phyloP scores from a whole-genome alignment of 2,113 vertebrate species.

The Indri indri region DNA sequence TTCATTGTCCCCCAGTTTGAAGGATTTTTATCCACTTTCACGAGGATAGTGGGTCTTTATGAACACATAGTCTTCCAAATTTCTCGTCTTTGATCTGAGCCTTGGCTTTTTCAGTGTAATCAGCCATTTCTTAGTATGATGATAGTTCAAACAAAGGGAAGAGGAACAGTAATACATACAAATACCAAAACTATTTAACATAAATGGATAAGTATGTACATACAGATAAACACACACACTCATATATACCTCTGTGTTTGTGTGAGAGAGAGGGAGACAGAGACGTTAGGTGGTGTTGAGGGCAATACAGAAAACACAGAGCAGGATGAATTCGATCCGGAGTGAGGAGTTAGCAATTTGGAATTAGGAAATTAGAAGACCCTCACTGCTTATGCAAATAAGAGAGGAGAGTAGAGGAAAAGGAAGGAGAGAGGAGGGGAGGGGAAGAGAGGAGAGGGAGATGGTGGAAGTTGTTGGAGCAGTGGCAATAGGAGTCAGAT shows the following conservation, averaged over 20 bases:
- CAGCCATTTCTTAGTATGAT: neutral
- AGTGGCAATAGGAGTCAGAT: accelerated
- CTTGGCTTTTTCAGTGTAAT: neutral
- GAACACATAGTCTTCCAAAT: neutral
- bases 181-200: neutral
- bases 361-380: neutral
- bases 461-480: neutral
- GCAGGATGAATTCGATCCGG: neutral
- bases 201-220: neutral
- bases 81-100: neutral
- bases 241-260: neutral
- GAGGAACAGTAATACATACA: neutral
- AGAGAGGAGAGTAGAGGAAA: neutral
- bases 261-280: too few species aligned
- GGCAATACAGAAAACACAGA: neutral
- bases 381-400: neutral
- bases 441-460: neutral
- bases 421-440: too few species aligned
- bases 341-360: accelerated
- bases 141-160: neutral
- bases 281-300: neutral
- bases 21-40: neutral
- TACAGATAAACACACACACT: neutral
- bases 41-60: neutral
- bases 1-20: neutral